A percentile compares a stretch with the other conserved stretches of the same genome.
phyloP scores from a whole-genome alignment of 2,888 invertebrate genomes.

The Ectemnius continuus region DNA sequence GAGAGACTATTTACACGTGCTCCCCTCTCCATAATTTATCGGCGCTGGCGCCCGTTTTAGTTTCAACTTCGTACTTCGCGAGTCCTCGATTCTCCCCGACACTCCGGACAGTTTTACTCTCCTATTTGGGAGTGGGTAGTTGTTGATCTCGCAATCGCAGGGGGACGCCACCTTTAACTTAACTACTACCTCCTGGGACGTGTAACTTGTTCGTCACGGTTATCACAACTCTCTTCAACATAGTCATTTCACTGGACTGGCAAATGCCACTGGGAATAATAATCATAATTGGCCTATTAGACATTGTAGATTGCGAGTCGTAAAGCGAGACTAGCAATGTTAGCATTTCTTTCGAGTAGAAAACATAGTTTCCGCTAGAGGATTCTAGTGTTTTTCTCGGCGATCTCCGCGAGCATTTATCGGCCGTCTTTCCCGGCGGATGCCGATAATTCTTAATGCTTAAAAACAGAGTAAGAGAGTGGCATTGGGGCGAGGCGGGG shows the following conservation, averaged over 20 bases:
- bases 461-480: not conserved
- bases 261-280: too few relatives aligned
- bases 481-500: not conserved
- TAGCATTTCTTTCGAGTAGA: not conserved
- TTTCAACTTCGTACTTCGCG: constrained; percentile 19
- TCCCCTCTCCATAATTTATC: constrained; percentile 45
- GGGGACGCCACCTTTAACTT: too few relatives aligned
- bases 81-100: constrained; percentile 39
- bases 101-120: constrained; percentile 14
- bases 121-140: constrained; percentile 32
- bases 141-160: constrained; percentile 31
- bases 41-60: constrained; percentile 40
- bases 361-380: not conserved
- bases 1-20: constrained; percentile 48
- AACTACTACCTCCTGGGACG: too few relatives aligned
- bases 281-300: too few relatives aligned
- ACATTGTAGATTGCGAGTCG: too few relatives aligned
- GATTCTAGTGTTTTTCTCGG: not conserved
- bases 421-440: not conserved
- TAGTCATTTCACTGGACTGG: too few relatives aligned
- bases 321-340: too few relatives aligned
- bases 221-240: too few relatives aligned
- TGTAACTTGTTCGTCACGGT: too few relatives aligned
- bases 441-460: not conserved
- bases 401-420: not conserved